Conservation (phyloP, 2,888 invertebrate genomes). For the Schrankia costaestrigalis region DNA sequence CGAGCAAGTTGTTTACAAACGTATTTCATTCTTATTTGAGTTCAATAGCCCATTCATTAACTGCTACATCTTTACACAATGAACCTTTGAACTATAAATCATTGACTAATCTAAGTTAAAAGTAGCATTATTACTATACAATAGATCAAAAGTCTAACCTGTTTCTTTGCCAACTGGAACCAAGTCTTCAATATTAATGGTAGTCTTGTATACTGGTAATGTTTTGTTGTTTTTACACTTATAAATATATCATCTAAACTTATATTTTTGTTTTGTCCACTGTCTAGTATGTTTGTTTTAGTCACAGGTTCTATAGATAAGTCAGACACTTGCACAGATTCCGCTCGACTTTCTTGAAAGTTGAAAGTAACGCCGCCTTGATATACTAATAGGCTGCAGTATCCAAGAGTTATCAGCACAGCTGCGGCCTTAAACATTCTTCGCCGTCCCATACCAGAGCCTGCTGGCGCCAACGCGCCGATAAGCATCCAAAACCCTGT, state of each 20-base stretch:
- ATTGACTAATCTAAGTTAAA: no score
- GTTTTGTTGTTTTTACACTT: constrained; percentile 96
- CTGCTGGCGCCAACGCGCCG: constrained; percentile 64
- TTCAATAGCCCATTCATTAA: constrained; percentile 4
- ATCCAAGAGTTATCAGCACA: constrained; percentile 77
- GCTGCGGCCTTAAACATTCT: constrained; percentile 74
- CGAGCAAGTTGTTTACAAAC: no score
- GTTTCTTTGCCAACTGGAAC: constrained; percentile 94
- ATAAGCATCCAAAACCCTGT: constrained; percentile 51
- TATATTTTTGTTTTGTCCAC: constrained; percentile 78
- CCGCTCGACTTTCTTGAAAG: constrained; percentile 72
- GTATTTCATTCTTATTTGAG: constrained; percentile 2
- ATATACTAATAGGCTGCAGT: constrained; percentile 82
- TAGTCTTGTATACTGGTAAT: constrained; percentile 91
- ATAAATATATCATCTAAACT: constrained; percentile 94
- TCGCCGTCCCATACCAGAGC: constrained; percentile 71
- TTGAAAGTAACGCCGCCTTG: constrained; percentile 78
- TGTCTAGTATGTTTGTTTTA: constrained; percentile 59
- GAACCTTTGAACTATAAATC: neutral
- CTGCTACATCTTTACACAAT: neutral
- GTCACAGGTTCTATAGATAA: constrained; percentile 77
- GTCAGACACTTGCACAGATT: constrained; percentile 67
- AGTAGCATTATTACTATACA: neutral
- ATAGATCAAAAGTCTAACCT: constrained; percentile 81
- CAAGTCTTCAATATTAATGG: constrained; percentile 95